These are phyloP conservation scores for Vandiemenella viatica DNA, from an alignment of 2,888 invertebrate species.

Conservation along the genomic window DNA sequence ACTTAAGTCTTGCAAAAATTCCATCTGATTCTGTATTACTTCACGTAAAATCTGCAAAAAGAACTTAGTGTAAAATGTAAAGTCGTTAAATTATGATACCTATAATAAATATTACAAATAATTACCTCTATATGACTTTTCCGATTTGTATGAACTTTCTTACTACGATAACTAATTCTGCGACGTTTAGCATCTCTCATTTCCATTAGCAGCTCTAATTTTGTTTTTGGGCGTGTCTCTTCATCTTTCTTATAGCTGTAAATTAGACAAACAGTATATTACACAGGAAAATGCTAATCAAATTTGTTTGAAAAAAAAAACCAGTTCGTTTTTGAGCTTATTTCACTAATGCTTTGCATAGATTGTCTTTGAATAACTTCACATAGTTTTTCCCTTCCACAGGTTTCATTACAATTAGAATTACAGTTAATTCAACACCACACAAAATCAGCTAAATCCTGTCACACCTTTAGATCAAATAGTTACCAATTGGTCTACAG, in stretches of 20 bases:
- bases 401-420: too few relatives aligned
- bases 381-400: too few relatives aligned
- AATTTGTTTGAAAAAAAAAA: background rate
- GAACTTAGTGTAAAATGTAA: background rate
- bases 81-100: background rate
- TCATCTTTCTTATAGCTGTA: constrained; percentile 15
- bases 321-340: background rate
- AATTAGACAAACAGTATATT: too few relatives aligned
- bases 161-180: constrained; percentile 37
- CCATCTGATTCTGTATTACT: background rate
- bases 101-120: background rate
- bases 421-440: too few relatives aligned
- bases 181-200: constrained; percentile 44
- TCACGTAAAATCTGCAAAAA: background rate
- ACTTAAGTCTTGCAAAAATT: background rate
- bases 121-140: constrained; percentile 39
- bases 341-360: background rate
- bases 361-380: background rate
- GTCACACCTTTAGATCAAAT: too few relatives aligned
- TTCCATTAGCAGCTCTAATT: constrained; percentile 34
- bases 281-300: too few relatives aligned
- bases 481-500: too few relatives aligned
- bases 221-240: constrained; percentile 19
- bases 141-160: constrained; percentile 35
- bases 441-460: too few relatives aligned